phyloP scores from a whole-genome alignment of 2,888 invertebrate species.

The Rhimphoctona megacephalus region DNA sequence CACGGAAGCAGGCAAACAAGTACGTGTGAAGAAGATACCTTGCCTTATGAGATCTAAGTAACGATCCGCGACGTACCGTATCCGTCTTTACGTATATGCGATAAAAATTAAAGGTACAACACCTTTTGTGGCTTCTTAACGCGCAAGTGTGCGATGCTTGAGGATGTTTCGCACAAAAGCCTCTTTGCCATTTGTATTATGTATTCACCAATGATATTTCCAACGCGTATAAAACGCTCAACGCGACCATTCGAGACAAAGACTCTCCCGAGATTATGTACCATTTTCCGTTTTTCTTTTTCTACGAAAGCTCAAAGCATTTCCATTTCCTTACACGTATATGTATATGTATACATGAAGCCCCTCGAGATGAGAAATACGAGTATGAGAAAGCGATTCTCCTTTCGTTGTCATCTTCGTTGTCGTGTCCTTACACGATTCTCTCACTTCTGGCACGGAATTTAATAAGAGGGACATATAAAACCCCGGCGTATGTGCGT shows the following conservation, averaged over 20 bases:
- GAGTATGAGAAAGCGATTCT: slow-evolving; percentile 47
- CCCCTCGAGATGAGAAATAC: slow-evolving; percentile 41
- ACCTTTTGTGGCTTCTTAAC: not conserved
- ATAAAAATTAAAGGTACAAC: not conserved
- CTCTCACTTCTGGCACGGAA: slow-evolving; percentile 73
- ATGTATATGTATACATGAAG: slow-evolving; percentile 11
- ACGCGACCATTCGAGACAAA: slow-evolving; percentile 9
- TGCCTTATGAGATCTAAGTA: not conserved
- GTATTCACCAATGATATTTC: not conserved
- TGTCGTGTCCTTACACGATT: slow-evolving; percentile 73
- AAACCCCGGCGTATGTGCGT: slow-evolving; percentile 63
- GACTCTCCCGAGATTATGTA: not conserved
- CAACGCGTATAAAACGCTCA: not conserved
- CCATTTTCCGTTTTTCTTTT: not conserved
- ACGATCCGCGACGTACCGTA: not conserved
- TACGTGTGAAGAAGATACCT: not conserved
- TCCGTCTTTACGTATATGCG: not conserved
- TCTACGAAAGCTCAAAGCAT: slow-evolving; percentile 5
- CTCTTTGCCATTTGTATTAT: not conserved
- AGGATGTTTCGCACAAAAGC: not conserved
- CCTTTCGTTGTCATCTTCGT: slow-evolving; percentile 50
- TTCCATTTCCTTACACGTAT: slow-evolving; percentile 22
- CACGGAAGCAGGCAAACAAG: not conserved
- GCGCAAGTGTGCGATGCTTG: not conserved
- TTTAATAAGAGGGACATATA: slow-evolving; percentile 80